A percentile compares a stretch with the other conserved stretches of the same genome.
These are phyloP conservation scores for Platycnemis pennipes DNA, from an alignment of 2,888 invertebrate species.

Conservation along the genomic window DNA sequence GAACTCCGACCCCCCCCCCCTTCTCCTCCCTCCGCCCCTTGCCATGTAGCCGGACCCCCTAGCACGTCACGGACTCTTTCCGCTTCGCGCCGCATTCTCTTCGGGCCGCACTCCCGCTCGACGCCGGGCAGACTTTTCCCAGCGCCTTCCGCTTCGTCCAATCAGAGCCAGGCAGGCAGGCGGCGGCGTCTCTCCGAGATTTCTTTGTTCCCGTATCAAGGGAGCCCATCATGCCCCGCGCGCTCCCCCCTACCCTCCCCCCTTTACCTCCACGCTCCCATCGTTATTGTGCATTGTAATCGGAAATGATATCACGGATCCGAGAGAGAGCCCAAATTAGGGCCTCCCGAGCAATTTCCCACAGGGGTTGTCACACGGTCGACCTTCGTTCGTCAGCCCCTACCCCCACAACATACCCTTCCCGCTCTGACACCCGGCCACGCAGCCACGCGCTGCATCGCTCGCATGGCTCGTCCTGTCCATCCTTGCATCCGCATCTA, in stretches of 20 bases:
- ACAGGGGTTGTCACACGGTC: background rate
- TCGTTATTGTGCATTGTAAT: background rate
- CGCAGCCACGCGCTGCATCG: background rate
- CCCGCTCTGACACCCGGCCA: background rate
- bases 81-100: background rate
- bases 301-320: background rate
- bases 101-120: background rate
- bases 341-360: background rate
- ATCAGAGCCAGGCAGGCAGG: too few species aligned
- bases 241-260: background rate
- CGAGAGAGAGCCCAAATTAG: background rate
- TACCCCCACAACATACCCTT: background rate
- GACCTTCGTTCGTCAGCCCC: background rate
- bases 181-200: background rate
- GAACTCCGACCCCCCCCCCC: background rate
- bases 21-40: too few species aligned
- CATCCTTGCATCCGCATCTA: too few species aligned
- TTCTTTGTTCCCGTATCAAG: conserved; percentile 28
- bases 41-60: too few species aligned
- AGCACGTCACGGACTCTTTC: background rate
- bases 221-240: background rate
- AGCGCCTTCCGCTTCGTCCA: background rate
- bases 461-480: background rate
- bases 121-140: background rate
- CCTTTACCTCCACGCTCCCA: background rate